Evolutionary conservation across 30 jellyfish, hydroid and myxozoan species (phyloP), one percentile per base, ranked within the genome.

Genomic region (Hydractinia echinata): DNA sequence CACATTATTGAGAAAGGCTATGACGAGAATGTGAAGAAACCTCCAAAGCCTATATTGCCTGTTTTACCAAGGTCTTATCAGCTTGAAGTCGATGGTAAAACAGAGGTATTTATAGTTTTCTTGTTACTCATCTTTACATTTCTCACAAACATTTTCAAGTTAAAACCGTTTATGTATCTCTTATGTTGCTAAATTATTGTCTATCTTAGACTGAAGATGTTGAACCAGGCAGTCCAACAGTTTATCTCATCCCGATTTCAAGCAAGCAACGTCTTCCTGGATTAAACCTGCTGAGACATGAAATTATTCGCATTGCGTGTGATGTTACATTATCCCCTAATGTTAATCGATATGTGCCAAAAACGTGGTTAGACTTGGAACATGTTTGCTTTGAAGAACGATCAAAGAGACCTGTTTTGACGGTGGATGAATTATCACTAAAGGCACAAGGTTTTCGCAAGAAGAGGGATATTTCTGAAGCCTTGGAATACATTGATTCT

Each of bases 351-450:
- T 64, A 78, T 70, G 84, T 91, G 56, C 96, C 96, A 50, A 77
- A 73, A 16, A 86, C 81, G 48, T 91, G 96, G 96, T 20, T 82
- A 30, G 21, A 61, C 30, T 76, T 91, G 50, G 96, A 91, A 76
- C 80, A 86, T 51, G 30, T 82, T 9, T 18, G 95, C 58, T n/a
- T 77, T 21, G 44, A 67, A 4, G 53, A 82, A 76, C 53, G 81
- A 49, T 83, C 68, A 53, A 14, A 13, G 16, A 39, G 58, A 67
- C 96, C 94, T 13, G 67, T 86, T 54, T 55, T 90, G 64, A 52
- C 82, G 20, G 50, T 72, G 4, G 84, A 83, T 11, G 87, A 83
- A 18, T 55, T 91, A 62, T 10, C 39, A 0, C 48, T 70, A 16
- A 64, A 20, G 51, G 78, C 83, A 8, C 7, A 81, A 0, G 53